Evolutionary conservation across 2,797 vertebrate species (phyloP).

Genomic region (Rhincodon typus): DNA sequence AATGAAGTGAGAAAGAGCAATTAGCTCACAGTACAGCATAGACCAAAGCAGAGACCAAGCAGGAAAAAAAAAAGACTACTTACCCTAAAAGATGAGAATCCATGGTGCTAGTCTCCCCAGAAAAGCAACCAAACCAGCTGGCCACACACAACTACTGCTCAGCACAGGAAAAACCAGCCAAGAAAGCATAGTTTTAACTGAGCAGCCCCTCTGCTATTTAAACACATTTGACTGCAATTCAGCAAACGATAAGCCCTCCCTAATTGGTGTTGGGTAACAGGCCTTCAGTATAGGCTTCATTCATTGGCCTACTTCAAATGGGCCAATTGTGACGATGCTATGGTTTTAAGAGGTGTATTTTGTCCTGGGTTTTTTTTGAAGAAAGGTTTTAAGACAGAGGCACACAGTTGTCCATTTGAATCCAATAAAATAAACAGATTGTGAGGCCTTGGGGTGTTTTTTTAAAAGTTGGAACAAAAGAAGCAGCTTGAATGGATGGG

Average conservation of each 20-base stretch:
- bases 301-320: neutral
- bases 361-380: neutral
- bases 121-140: neutral
- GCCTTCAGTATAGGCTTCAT: neutral
- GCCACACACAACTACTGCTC: neutral
- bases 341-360: too few species aligned
- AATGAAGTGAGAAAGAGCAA: neutral
- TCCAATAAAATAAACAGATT: too few species aligned
- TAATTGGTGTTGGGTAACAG: neutral
- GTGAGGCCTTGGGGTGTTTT: too few species aligned
- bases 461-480: too few species aligned
- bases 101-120: neutral
- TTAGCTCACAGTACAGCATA: neutral
- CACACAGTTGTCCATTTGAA: too few species aligned
- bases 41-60: neutral
- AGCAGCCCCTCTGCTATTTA: neutral
- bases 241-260: neutral
- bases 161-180: too few species aligned
- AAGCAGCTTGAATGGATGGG: too few species aligned
- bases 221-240: neutral
- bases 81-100: neutral
- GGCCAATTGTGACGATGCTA: neutral
- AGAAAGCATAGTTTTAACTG: neutral
- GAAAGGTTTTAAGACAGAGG: too few species aligned
- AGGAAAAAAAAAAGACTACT: neutral